A percentile compares a stretch with the other conserved stretches of the same genome.
phyloP scores from a whole-genome alignment of 2,888 invertebrate genomes.

The Candidula unifasciata region DNA sequence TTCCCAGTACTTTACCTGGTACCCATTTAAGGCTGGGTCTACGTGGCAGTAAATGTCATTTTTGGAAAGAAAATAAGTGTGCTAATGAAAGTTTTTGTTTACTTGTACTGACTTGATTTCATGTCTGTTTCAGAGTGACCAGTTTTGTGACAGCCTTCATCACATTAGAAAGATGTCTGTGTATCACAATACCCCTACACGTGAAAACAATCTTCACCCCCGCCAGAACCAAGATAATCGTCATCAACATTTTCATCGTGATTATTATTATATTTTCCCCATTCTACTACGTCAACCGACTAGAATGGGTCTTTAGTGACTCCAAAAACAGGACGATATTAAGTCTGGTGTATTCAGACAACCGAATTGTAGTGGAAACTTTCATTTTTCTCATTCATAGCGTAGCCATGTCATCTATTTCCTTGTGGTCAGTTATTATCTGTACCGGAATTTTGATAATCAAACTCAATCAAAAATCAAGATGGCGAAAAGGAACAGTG shows the following conservation, averaged over 20 bases:
- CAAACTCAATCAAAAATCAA: slow-evolving; percentile 28
- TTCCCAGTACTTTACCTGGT: too few species aligned
- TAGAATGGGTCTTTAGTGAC: not conserved
- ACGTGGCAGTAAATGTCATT: too few species aligned
- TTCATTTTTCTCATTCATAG: slow-evolving; percentile 17
- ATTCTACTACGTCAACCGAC: slow-evolving; percentile 15
- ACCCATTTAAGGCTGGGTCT: too few species aligned
- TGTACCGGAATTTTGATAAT: slow-evolving; percentile 1
- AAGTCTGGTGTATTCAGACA: not conserved
- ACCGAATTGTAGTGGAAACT: not conserved
- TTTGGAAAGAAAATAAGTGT: too few species aligned
- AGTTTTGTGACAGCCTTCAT: slow-evolving; percentile 32
- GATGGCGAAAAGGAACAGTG: slow-evolving; percentile 15
- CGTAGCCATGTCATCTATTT: slow-evolving; percentile 11
- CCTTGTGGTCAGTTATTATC: not conserved
- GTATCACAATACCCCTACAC: slow-evolving; percentile 26
- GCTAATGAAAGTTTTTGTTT: not conserved
- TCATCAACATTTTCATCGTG: not conserved
- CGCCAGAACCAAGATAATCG: slow-evolving; percentile 3
- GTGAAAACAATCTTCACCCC: slow-evolving; percentile 23
- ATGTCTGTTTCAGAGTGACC: slow-evolving; percentile 18
- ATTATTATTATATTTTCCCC: slow-evolving; percentile 9
- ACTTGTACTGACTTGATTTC: not conserved
- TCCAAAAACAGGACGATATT: slow-evolving; percentile 7
- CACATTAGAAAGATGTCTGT: slow-evolving; percentile 38